These are phyloP conservation scores for Phyllotreta striolata DNA, from an alignment of 2,888 invertebrate species.

Conservation along the genomic window DNA sequence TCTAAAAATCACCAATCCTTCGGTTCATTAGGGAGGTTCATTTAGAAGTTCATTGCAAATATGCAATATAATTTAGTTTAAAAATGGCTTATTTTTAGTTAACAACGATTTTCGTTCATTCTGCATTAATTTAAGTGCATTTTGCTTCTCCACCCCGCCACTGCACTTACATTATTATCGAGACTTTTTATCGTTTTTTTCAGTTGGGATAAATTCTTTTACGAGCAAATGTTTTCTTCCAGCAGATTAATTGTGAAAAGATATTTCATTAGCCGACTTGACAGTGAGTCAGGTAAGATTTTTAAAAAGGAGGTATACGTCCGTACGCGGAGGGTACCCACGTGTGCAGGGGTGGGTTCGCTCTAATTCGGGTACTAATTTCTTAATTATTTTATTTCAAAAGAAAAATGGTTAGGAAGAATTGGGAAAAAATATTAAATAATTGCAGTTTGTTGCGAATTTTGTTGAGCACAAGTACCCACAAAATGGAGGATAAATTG, in stretches of 20 bases:
- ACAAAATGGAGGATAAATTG: too few species aligned
- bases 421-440: neutral
- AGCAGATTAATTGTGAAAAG: slow-evolving; percentile 55
- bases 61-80: too few species aligned
- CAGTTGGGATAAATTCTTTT: slow-evolving; percentile 44
- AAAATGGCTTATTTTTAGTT: too few species aligned
- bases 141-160: slow-evolving; percentile 17
- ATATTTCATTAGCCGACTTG: slow-evolving; percentile 53
- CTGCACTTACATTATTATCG: slow-evolving; percentile 33
- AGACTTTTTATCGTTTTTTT: slow-evolving; percentile 37
- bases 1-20: too few species aligned
- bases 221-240: slow-evolving; percentile 51
- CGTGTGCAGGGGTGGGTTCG: neutral
- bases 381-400: neutral
- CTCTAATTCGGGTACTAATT: neutral
- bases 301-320: slow-evolving; percentile 38
- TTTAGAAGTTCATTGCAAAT: too few species aligned
- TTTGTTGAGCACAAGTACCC: too few species aligned
- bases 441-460: too few species aligned
- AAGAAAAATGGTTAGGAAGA: neutral
- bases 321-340: slow-evolving; percentile 14
- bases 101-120: too few species aligned
- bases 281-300: slow-evolving; percentile 52
- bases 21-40: too few species aligned
- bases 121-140: neutral